Evolutionary conservation across 2,797 vertebrate genomes (phyloP).

Genomic region (Cossypha niveicapilla): DNA sequence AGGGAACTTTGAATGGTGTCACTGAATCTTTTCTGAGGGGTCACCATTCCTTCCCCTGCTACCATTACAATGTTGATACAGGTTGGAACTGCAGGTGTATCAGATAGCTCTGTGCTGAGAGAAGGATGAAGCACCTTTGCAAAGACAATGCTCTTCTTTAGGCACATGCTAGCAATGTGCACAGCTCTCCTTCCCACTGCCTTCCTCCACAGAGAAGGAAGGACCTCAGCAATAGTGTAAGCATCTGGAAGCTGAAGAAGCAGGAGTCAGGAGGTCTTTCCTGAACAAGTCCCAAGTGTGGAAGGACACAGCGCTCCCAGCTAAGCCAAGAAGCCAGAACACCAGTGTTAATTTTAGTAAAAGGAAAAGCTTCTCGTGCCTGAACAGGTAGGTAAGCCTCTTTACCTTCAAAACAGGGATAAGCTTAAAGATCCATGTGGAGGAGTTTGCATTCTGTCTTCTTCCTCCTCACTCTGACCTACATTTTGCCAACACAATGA

Average conservation of each 20-base stretch:
- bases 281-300: neutral
- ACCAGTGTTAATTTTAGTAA: slow-evolving; percentile 54
- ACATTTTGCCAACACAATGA: slow-evolving; percentile 52
- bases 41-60: neutral
- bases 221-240: neutral
- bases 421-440: slow-evolving; percentile 59
- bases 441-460: slow-evolving; percentile 53
- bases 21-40: slow-evolving; percentile 15
- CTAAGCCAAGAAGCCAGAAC: slow-evolving; percentile 45
- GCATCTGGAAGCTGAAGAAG: neutral
- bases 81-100: neutral
- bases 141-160: neutral
- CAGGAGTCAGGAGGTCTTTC: slow-evolving; percentile 25
- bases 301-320: neutral
- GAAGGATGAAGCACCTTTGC: neutral
- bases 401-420: slow-evolving; percentile 64
- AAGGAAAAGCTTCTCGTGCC: slow-evolving; percentile 65
- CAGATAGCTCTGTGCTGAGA: neutral
- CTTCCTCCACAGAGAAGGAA: neutral
- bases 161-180: neutral
- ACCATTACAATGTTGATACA: neutral
- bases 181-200: neutral
- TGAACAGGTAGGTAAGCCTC: slow-evolving; percentile 65
- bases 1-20: neutral
- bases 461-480: slow-evolving; percentile 59